These are phyloP conservation scores for Hypsibius dujardini DNA, from an alignment of 1,140 invertebrate species.

Conservation along the genomic window DNA sequence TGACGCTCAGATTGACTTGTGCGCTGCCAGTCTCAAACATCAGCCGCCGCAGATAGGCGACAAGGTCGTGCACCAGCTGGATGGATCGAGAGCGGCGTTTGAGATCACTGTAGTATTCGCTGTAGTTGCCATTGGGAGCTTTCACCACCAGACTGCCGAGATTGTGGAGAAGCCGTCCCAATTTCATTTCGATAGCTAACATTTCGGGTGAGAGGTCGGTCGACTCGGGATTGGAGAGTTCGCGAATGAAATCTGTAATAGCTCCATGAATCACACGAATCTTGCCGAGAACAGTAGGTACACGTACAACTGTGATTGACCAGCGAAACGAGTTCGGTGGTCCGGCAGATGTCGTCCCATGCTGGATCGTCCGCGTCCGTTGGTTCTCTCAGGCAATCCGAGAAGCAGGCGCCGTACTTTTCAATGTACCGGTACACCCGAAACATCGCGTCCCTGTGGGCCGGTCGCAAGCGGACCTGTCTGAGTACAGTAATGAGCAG, in stretches of 20 bases:
- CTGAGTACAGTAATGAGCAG: neutral
- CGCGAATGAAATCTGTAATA: neutral
- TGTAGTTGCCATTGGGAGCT: slow-evolving; percentile 6
- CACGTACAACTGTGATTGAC: neutral
- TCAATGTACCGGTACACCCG: neutral
- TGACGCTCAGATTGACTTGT: neutral
- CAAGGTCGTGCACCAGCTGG: neutral
- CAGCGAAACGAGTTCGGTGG: neutral
- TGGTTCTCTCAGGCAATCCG: neutral
- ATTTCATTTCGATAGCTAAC: slow-evolving; percentile 1
- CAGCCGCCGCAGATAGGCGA: neutral
- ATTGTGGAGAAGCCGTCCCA: neutral
- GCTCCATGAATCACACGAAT: neutral
- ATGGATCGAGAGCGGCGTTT: neutral
- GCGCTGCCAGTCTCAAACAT: neutral
- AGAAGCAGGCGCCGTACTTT: neutral
- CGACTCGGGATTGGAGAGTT: neutral
- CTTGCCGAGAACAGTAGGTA: neutral
- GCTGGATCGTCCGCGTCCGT: neutral
- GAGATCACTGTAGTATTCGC: neutral
- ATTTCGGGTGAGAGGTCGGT: neutral
- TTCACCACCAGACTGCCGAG: neutral
- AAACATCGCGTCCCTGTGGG: neutral
- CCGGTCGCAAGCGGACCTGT: slow-evolving; percentile 4
- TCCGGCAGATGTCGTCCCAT: neutral